Percentiles rank a stretch among this genome's conserved stretches.
Conservation (phyloP, 37 sponge, comb jelly and placozoan genomes). For the Ianthella basta region DNA sequence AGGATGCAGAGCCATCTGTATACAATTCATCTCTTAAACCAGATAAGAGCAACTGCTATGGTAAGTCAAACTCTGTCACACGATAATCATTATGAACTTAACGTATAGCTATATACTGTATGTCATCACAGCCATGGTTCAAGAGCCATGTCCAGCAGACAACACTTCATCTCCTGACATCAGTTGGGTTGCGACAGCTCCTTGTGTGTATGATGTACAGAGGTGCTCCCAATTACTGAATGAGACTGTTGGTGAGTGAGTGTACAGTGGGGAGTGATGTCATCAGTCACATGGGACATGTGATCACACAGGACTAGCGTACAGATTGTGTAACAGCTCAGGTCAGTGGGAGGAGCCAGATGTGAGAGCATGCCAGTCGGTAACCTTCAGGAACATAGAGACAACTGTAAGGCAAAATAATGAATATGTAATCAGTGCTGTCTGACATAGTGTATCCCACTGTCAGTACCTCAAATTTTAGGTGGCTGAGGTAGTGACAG, state of each 20-base stretch:
- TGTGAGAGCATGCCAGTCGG: not conserved
- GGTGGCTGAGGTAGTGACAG: not conserved
- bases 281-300: not conserved
- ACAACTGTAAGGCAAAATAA: not conserved
- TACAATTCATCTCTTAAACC: too few species aligned
- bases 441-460: too few species aligned
- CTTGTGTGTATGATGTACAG: not conserved
- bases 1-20: too few species aligned
- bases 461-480: not conserved
- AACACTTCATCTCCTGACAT: not conserved
- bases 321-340: not conserved
- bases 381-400: not conserved
- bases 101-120: not conserved
- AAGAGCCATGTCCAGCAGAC: not conserved
- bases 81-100: too few species aligned
- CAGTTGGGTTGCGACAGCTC: not conserved
- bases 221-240: not conserved
- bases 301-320: not conserved
- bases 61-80: too few species aligned
- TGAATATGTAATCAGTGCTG: not conserved
- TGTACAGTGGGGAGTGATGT: not conserved
- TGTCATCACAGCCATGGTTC: not conserved
- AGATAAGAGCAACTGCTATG: too few species aligned
- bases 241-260: not conserved
- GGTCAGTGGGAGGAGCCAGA: slow-evolving; percentile 18